Conservation (phyloP, 2,113 vertebrate genomes). For the human (Homo sapiens) region GRCh38 chr9:136177501-136178000, state of each 20-base stretch:
- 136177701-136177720: constrained; percentile 62
- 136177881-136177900: too few species aligned
- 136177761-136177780: background rate
- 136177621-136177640: constrained; percentile 83
- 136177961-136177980: rapidly evolving
- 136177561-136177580: constrained; percentile 80
- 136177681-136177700: constrained; percentile 90
- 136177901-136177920: too few species aligned
- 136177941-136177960: rapidly evolving
- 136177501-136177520: constrained; percentile 82
- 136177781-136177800: constrained; percentile 45
- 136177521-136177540: constrained; percentile 89
- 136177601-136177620: constrained; percentile 87
- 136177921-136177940: too few species aligned
- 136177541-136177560: constrained; percentile 83
- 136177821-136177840: background rate
- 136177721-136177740: constrained; percentile 15
- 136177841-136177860: background rate
- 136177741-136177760: constrained; percentile 61
- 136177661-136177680: constrained; percentile 79
- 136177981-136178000: too few species aligned
- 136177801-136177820: background rate
- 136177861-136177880: background rate
- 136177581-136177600: constrained; percentile 89
- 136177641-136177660: constrained; percentile 87